A percentile compares a stretch with the other conserved stretches of the same genome.
Conservation (phyloP, 2,113 vertebrate species). For the Camelus bactrianus region DNA sequence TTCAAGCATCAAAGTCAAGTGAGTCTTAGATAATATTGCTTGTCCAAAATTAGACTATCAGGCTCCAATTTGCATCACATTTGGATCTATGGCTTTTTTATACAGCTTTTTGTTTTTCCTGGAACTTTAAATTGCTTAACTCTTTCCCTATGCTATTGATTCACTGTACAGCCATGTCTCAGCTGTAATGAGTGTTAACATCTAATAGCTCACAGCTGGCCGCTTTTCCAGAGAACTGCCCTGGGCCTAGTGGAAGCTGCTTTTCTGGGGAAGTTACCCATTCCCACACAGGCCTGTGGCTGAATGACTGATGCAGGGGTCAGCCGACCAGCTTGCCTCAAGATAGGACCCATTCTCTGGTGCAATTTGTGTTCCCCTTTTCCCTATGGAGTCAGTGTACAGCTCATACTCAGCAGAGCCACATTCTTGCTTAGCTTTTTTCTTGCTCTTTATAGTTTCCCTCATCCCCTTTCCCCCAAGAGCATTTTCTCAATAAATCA, state of each 20-base stretch:
- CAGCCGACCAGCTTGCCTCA: background rate
- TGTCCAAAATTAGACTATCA: background rate
- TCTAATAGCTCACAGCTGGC: slow-evolving; percentile 5
- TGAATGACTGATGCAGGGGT: background rate
- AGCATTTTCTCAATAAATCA: background rate
- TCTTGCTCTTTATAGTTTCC: background rate
- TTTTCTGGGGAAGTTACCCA: background rate
- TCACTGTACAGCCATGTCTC: background rate
- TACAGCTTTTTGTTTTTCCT: background rate
- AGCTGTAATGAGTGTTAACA: background rate
- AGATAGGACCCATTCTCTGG: background rate
- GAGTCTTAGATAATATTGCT: background rate
- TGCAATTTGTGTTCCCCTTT: background rate
- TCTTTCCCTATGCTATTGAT: background rate
- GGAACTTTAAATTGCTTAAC: background rate
- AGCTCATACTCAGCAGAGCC: background rate
- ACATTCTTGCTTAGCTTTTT: background rate
- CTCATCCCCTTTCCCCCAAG: background rate
- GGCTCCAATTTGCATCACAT: background rate
- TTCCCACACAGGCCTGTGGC: background rate
- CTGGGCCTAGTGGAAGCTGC: background rate
- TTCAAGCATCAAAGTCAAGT: slow-evolving; percentile 42
- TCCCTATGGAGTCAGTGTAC: background rate
- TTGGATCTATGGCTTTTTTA: background rate
- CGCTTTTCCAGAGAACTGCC: background rate